Base-by-base conservation (phyloP, 2,888 invertebrate genomes). In the Gibbula magus region DNA sequence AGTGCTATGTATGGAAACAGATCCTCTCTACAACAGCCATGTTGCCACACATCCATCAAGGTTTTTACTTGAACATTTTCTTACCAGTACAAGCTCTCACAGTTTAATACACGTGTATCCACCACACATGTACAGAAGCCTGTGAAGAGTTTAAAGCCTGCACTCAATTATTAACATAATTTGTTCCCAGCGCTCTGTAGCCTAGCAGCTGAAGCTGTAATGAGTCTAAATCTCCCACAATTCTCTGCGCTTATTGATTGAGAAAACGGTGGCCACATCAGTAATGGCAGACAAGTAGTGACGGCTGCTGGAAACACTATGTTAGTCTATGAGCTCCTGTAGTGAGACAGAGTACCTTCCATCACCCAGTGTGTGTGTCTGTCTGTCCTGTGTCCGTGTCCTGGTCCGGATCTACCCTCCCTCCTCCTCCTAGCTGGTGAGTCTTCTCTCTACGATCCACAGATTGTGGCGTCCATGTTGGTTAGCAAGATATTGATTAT, bases 91-190 rank as follows among this genome's bases (percentile, higher is more conserved):
- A 56, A 56, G 7, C 13, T 56, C 1, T 56, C 25, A 7, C n/a
- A 25, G 22, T 25, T 5, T 56, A 10, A 10, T 20, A n/a, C 8
- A n/a, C n/a, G 20, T 56, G 13, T 8, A 20, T 56, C 13, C 1
- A 18, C 7, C n/a, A 8, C 56, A 16, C 56, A 56, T n/a, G 25
- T 56, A 25, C 25, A 13, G 7, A 56, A 25, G 4, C 5, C 25
- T 18, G 20, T 16, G n/a, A 32, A 18, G 35, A 1, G 5, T 73
- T 13, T 29, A 20, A 35, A 39, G 45, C 20, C 20, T 18, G 22
- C 51, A 10, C 51, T 51, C 52, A 74, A 74, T 74, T 45, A 74
- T 74, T 74, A 74, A 74, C 74, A 74, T 74, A 74, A 74, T 74
- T 13, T 51, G 45, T 74, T 74, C 74, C 45, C 74, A 25, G 39